Conservation (phyloP, 2,797 vertebrate genomes). For the Dicrostonyx torquatus region DNA sequence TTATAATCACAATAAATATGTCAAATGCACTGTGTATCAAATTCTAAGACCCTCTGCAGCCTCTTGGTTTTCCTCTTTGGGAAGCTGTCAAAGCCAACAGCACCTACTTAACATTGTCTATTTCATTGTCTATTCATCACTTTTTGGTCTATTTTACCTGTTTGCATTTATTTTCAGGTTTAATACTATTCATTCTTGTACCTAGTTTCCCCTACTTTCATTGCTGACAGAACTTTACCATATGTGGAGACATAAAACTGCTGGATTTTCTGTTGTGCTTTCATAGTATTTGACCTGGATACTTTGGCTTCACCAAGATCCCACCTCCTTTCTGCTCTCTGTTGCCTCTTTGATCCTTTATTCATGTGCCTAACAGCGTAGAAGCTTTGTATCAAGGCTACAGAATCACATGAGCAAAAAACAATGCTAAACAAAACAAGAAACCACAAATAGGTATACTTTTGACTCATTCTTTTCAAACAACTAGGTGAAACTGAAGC, state of each 20-base stretch:
- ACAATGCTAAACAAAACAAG: not conserved
- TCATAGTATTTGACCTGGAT: not conserved
- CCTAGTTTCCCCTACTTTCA: not conserved
- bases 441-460: not conserved
- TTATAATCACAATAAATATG: not conserved
- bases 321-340: not conserved
- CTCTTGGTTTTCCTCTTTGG: not conserved
- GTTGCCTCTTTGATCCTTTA: not conserved
- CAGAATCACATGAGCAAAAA: not conserved
- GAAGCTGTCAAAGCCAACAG: not conserved
- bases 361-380: not conserved
- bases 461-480: conserved; percentile 42
- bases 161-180: not conserved
- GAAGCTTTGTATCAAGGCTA: not conserved
- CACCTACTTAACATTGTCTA: not conserved
- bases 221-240: not conserved
- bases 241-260: not conserved
- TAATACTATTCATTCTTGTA: not conserved
- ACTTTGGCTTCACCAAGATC: not conserved
- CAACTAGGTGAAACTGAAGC: not conserved
- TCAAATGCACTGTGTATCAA: not conserved
- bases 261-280: not conserved
- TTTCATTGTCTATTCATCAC: not conserved
- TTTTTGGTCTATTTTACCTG: not conserved
- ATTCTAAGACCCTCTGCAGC: not conserved